Percentiles rank a stretch among this genome's conserved stretches.
Conservation (phyloP, 1,140 invertebrate genomes). For the Gerris buenoi region DNA sequence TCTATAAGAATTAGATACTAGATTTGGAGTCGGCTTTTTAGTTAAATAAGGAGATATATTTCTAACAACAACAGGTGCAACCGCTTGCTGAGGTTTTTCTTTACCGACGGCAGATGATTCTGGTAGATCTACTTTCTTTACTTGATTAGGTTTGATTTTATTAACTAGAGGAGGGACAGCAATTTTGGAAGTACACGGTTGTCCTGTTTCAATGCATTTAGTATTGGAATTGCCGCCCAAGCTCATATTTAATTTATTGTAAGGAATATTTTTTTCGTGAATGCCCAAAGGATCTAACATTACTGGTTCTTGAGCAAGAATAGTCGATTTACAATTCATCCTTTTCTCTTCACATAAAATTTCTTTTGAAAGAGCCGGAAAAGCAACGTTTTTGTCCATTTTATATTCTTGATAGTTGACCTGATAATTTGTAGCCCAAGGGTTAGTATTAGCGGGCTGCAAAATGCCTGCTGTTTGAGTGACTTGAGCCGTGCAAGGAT, state of each 20-base stretch:
- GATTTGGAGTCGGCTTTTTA: background rate
- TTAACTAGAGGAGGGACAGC: background rate
- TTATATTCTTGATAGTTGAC: slow-evolving; percentile 15
- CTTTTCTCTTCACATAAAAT: slow-evolving; percentile 14
- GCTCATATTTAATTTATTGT: no score
- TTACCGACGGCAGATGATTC: slow-evolving; percentile 9
- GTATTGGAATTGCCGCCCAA: no score
- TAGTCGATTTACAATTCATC: slow-evolving; percentile 12
- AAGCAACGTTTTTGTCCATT: slow-evolving; percentile 14
- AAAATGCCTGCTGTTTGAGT: slow-evolving; percentile 17
- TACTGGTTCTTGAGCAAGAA: slow-evolving; percentile 12
- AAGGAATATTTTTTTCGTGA: background rate
- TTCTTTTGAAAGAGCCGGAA: slow-evolving; percentile 13
- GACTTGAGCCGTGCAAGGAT: slow-evolving; percentile 18
- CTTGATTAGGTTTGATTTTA: slow-evolving; percentile 6
- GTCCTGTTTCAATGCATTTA: background rate
- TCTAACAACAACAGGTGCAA: slow-evolving; percentile 14
- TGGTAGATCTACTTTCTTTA: slow-evolving; percentile 14
- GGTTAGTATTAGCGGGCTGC: slow-evolving; percentile 2
- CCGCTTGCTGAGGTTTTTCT: slow-evolving; percentile 17
- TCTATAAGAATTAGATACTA: background rate
- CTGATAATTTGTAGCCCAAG: slow-evolving; percentile 16
- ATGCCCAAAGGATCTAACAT: slow-evolving; percentile 7
- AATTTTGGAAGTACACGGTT: background rate
- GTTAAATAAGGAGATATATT: slow-evolving; percentile 4